These are phyloP conservation scores for Aplysia californica DNA, from an alignment of 1,140 invertebrate genomes.

Conservation along the genomic window DNA sequence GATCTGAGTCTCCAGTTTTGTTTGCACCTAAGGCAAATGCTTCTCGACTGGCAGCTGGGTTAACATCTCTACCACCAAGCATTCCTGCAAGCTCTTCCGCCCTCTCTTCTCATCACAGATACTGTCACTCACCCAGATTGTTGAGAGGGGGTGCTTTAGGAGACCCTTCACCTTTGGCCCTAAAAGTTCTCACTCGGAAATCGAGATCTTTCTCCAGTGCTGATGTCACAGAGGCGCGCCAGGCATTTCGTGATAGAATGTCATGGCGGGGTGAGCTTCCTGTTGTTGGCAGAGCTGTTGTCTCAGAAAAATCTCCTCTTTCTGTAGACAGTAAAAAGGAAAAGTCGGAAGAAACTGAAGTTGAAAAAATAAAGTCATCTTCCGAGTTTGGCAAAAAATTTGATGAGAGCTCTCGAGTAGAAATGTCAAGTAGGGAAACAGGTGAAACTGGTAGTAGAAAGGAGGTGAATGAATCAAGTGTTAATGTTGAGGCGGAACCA, in stretches of 20 bases:
- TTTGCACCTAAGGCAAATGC: not conserved
- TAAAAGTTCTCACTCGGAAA: slow-evolving; percentile 14
- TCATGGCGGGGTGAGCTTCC: slow-evolving; percentile 20
- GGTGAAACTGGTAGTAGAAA: not conserved
- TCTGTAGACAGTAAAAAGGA: not conserved
- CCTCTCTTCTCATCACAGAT: not conserved
- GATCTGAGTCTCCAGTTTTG: not conserved
- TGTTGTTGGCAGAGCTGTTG: not conserved
- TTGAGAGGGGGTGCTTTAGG: not conserved
- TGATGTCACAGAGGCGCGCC: slow-evolving; percentile 1
- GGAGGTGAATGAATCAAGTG: not conserved
- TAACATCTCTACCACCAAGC: not conserved
- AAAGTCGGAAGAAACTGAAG: not conserved
- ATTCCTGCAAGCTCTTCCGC: not conserved
- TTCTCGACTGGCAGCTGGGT: not conserved
- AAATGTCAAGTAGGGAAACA: not conserved
- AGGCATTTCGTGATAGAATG: slow-evolving; percentile 7
- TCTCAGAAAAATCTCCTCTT: not conserved
- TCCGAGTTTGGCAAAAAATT: not conserved
- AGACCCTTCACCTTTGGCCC: not conserved
- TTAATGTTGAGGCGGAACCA: not conserved
- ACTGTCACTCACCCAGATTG: not conserved
- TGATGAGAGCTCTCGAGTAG: not conserved
- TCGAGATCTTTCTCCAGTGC: slow-evolving; percentile 15
- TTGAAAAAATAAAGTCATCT: not conserved